Percentiles rank a stretch among this genome's conserved stretches.
Evolutionary conservation across 2,797 vertebrate genomes (phyloP).

Genomic region (Leuciscus waleckii): DNA sequence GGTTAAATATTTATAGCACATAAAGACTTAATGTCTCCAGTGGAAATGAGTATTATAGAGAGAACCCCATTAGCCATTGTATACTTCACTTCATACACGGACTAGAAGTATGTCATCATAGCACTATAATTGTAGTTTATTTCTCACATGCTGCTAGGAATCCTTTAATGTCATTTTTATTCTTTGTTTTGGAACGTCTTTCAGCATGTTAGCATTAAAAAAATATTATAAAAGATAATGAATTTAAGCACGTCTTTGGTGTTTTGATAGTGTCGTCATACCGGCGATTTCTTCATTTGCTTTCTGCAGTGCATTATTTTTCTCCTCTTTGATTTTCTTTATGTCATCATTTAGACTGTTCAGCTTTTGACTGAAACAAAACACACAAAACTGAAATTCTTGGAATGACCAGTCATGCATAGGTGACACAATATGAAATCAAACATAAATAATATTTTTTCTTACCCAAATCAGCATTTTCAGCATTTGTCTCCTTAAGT

Average conservation of each 20-base stretch:
- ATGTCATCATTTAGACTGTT: constrained; percentile 20
- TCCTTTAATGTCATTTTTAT: too few relatives aligned
- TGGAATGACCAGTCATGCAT: neutral
- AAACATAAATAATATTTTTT: neutral
- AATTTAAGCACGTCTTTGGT: neutral
- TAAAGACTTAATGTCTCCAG: neutral
- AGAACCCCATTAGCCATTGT: neutral
- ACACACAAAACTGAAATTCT: constrained; percentile 2
- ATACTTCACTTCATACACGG: neutral
- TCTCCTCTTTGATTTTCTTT: constrained; percentile 2
- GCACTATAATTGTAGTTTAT: too few relatives aligned
- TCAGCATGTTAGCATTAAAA: too few relatives aligned
- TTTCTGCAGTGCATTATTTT: neutral
- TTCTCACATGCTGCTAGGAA: too few relatives aligned
- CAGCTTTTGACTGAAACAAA: constrained; percentile 35
- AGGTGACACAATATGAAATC: neutral
- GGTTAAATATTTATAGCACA: neutral
- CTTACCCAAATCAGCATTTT: constrained; percentile 42
- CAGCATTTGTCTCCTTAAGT: constrained; percentile 40
- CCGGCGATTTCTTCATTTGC: neutral
- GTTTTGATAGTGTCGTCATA: neutral
- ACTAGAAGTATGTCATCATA: neutral
- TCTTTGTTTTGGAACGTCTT: too few relatives aligned
- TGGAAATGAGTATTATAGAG: neutral
- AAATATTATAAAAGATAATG: too few relatives aligned